These are phyloP conservation scores for Allophyes oxyacanthae DNA, from an alignment of 2,888 invertebrate species.

Conservation along the genomic window DNA sequence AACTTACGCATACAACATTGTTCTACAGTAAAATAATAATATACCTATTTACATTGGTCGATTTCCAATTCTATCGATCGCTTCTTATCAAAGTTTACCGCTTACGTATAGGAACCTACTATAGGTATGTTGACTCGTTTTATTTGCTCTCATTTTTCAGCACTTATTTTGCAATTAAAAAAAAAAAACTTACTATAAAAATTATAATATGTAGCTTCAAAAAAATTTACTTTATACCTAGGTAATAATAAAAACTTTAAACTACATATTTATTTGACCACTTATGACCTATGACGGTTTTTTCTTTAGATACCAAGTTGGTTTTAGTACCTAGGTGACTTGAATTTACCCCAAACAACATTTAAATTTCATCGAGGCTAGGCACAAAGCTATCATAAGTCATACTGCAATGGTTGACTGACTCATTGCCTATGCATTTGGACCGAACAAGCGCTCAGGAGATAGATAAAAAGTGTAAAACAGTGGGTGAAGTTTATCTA, in stretches of 20 bases:
- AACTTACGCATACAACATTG: no score
- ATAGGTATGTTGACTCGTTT: conserved; percentile 18
- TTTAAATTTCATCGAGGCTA: conserved; percentile 12
- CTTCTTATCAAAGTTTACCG: conserved; percentile 49
- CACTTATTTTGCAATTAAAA: neutral
- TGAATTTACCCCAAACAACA: conserved; percentile 1
- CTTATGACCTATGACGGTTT: no score
- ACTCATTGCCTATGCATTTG: conserved; percentile 87
- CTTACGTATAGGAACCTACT: conserved; percentile 15
- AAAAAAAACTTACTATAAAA: no score
- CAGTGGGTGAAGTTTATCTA: conserved; percentile 85
- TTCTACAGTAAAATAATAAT: no score
- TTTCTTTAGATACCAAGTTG: no score
- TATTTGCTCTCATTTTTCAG: neutral
- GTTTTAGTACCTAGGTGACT: no score
- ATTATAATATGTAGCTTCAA: no score
- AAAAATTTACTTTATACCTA: no score
- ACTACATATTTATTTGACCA: no score
- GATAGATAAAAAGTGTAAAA: conserved; percentile 82
- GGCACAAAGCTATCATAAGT: conserved; percentile 42
- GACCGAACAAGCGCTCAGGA: conserved; percentile 81
- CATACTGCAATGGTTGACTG: conserved; percentile 75
- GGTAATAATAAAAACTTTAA: no score
- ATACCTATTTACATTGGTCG: neutral
- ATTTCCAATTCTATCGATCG: conserved; percentile 39